phyloP scores from a whole-genome alignment of 64 coral and sea anemone genomes.

The Stichodactyla helianthus region DNA sequence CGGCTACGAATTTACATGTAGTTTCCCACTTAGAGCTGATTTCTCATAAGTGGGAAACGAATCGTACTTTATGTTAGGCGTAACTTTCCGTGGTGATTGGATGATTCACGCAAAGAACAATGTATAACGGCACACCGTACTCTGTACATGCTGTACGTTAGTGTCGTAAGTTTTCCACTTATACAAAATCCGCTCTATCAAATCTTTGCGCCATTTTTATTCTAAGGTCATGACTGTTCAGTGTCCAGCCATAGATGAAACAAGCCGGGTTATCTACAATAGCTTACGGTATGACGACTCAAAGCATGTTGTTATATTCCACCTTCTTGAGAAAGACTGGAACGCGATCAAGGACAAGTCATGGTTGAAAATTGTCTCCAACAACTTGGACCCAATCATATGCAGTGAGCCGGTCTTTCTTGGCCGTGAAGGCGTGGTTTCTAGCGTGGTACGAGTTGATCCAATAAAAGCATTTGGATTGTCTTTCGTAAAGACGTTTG shows the following conservation, averaged over 20 bases:
- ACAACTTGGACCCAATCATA: neutral
- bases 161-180: too few species aligned
- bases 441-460: neutral
- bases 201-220: neutral
- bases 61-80: too few species aligned
- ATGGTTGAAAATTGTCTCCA: neutral
- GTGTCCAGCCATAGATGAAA: neutral
- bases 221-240: neutral
- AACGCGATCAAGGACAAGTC: neutral
- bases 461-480: conserved; percentile 36
- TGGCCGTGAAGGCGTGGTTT: neutral
- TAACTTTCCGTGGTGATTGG: too few species aligned
- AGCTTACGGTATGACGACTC: conserved; percentile 41
- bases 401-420: conserved; percentile 3
- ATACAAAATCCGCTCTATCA: too few species aligned
- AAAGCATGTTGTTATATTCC: conserved; percentile 17
- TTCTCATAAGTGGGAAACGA: too few species aligned
- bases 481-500: conserved; percentile 18
- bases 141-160: too few species aligned
- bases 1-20: too few species aligned
- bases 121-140: too few species aligned
- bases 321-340: conserved; percentile 47
- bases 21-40: too few species aligned
- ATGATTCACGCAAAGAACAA: too few species aligned
- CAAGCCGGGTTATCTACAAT: conserved; percentile 21